phyloP scores from a whole-genome alignment of 2,797 vertebrate species.

The Rhadinocentrus ornatus region DNA sequence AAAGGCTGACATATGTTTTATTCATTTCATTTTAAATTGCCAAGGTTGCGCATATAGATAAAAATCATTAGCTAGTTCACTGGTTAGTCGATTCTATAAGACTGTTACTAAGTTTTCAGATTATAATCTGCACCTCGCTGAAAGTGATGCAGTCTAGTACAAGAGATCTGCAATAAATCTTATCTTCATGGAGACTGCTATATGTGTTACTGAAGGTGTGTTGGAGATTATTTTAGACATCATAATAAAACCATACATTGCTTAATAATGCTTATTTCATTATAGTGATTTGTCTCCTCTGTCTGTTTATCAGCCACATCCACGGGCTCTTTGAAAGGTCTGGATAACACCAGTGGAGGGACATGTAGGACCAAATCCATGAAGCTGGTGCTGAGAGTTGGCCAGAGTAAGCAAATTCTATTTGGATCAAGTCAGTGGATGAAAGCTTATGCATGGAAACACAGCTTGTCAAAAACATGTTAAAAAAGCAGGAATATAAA shows the following conservation, averaged over 20 bases:
- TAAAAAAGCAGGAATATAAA: conserved; percentile 5
- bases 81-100: conserved; percentile 7
- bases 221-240: neutral
- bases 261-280: neutral
- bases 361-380: conserved; percentile 95
- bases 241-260: conserved; percentile 17
- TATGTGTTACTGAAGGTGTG: neutral
- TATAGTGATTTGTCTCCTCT: conserved; percentile 8
- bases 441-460: neutral
- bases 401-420: conserved; percentile 89
- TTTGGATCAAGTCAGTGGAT: conserved; percentile 9
- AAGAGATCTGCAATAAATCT: conserved; percentile 13
- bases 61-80: conserved; percentile 6
- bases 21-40: conserved; percentile 15
- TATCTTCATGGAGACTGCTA: neutral
- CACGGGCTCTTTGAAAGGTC: conserved; percentile 90
- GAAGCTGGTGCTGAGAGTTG: conserved; percentile 98
- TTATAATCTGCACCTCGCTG: conserved; percentile 7
- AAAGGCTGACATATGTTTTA: conserved; percentile 22
- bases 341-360: conserved; percentile 95
- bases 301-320: conserved; percentile 90
- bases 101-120: conserved; percentile 15
- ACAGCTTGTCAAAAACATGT: conserved; percentile 7
- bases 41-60: conserved; percentile 4
- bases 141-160: neutral